A percentile compares a stretch with the other conserved stretches of the same genome.
These are phyloP conservation scores for Echiichthys vipera DNA, from an alignment of 2,797 vertebrate genomes.

Conservation along the genomic window DNA sequence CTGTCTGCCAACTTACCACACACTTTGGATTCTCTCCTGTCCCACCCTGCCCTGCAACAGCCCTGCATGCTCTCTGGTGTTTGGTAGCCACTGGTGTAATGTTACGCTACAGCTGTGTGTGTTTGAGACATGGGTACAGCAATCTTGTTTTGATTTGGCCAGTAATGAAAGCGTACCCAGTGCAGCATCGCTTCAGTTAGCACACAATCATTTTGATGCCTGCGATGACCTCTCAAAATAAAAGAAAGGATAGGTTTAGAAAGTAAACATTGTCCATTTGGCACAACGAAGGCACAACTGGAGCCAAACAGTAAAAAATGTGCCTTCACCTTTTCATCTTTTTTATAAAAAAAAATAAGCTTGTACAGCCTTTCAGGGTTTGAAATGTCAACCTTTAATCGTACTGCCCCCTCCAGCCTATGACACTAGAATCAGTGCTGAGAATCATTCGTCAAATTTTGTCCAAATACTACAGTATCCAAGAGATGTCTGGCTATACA, in stretches of 20 bases:
- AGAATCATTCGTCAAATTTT: slow-evolving; percentile 30
- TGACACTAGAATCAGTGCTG: slow-evolving; percentile 17
- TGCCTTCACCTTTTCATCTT: background rate
- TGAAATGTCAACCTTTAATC: slow-evolving; percentile 43
- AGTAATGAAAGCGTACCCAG: slow-evolving; percentile 41
- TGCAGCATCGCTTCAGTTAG: slow-evolving; percentile 12
- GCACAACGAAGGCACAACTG: background rate
- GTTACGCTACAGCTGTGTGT: slow-evolving; percentile 60
- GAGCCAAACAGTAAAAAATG: background rate
- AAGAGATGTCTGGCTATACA: slow-evolving; percentile 23
- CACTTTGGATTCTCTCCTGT: slow-evolving; percentile 57
- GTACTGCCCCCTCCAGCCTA: slow-evolving; percentile 5
- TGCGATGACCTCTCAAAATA: slow-evolving; percentile 23
- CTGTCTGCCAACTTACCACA: slow-evolving; percentile 63
- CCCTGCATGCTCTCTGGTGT: slow-evolving; percentile 53
- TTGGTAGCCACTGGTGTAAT: slow-evolving; percentile 64
- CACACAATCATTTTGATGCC: slow-evolving; percentile 22
- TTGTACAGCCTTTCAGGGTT: slow-evolving; percentile 6
- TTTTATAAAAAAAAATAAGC: background rate
- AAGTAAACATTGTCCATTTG: background rate
- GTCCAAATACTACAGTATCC: slow-evolving; percentile 27
- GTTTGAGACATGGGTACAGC: slow-evolving; percentile 24
- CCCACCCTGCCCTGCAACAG: slow-evolving; percentile 73
- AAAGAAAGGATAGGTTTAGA: slow-evolving; percentile 1
- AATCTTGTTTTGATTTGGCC: slow-evolving; percentile 33